Conservation (phyloP, 2,888 invertebrate species). For the Tubiluchus corallicola region DNA sequence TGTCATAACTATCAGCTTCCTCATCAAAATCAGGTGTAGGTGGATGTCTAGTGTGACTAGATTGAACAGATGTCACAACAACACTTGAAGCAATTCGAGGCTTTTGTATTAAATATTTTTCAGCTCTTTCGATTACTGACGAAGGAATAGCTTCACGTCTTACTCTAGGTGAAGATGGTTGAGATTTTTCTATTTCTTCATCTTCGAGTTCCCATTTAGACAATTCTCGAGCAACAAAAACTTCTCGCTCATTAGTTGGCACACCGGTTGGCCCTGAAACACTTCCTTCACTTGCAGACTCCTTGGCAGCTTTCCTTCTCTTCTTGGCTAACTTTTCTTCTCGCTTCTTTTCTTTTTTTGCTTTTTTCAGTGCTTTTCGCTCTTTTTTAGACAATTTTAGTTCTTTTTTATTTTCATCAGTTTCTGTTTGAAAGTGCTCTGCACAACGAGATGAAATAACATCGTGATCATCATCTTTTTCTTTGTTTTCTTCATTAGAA, state of each 20-base stretch:
- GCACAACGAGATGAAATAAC: no score
- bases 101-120: slow-evolving; percentile 3
- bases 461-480: no score
- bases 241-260: background rate
- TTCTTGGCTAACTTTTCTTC: background rate
- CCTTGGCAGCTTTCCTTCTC: background rate
- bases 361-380: background rate
- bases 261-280: background rate
- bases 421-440: no score
- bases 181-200: background rate
- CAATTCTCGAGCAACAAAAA: background rate
- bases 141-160: background rate
- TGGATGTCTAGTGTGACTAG: no score
- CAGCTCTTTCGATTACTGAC: background rate
- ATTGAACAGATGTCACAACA: background rate
- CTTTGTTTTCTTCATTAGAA: no score
- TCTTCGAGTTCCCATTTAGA: background rate
- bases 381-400: no score
- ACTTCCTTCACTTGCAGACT: background rate
- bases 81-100: background rate
- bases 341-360: background rate
- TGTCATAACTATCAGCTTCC: no score
- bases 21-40: no score
- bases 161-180: background rate
- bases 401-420: no score